phyloP scores from a whole-genome alignment of 1,140 invertebrate species.

The Pteromalus puparum region DNA sequence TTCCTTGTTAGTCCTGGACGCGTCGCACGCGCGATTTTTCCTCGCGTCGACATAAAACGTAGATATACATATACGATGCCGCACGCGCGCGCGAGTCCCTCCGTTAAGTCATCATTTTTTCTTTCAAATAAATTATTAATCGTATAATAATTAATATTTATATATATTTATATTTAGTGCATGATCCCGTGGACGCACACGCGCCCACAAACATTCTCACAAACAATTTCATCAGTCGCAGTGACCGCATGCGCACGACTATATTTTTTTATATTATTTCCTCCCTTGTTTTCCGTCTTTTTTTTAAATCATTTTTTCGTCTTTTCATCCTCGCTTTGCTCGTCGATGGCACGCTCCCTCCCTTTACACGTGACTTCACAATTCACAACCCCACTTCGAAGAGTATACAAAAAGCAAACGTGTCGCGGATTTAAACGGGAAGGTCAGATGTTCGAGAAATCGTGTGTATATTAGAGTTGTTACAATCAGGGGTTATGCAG shows the following conservation, averaged over 20 bases:
- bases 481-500: slow-evolving; percentile 12
- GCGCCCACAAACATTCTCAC: neutral
- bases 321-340: neutral
- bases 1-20: slow-evolving; percentile 14
- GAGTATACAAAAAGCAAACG: neutral
- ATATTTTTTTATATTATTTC: neutral
- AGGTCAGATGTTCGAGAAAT: neutral
- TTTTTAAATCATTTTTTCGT: neutral
- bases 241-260: neutral
- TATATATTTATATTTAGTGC: slow-evolving; percentile 27
- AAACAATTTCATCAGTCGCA: neutral
- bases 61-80: neutral
- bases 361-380: neutral
- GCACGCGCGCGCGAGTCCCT: neutral
- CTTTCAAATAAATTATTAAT: slow-evolving; percentile 31
- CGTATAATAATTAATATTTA: neutral
- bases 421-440: neutral
- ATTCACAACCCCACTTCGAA: neutral
- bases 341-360: slow-evolving; percentile 22
- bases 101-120: slow-evolving; percentile 4
- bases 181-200: neutral
- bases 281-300: neutral
- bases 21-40: neutral
- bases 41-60: neutral
- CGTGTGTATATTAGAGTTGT: neutral